A percentile compares a stretch with the other conserved stretches of the same genome.
Evolutionary conservation across 1,140 invertebrate species (phyloP).

Genomic region (Amyelois transitella): DNA sequence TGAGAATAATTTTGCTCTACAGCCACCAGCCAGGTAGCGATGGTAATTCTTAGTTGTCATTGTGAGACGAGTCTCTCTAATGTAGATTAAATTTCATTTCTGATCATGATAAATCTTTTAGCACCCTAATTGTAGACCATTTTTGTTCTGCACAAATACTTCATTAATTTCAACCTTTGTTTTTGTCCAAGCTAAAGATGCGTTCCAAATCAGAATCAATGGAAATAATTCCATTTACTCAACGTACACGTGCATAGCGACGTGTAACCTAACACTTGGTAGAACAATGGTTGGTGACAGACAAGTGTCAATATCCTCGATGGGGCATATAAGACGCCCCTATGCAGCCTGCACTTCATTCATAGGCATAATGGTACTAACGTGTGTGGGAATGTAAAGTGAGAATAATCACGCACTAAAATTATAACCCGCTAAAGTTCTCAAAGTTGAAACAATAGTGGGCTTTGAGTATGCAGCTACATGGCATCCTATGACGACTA

Average conservation of each 20-base stretch:
- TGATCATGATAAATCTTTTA: too few relatives aligned
- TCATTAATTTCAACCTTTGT: not conserved
- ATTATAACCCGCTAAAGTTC: not conserved
- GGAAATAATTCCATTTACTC: not conserved
- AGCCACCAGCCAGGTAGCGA: too few relatives aligned
- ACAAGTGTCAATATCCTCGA: slow-evolving; percentile 68
- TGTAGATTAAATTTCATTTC: too few relatives aligned
- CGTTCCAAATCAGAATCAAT: not conserved
- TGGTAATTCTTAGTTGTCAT: too few relatives aligned
- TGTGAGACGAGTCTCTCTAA: too few relatives aligned
- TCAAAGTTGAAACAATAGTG: too few relatives aligned
- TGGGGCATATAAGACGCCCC: slow-evolving; percentile 62
- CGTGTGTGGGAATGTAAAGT: slow-evolving; percentile 53
- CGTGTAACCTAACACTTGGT: slow-evolving; percentile 61
- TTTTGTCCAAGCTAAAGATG: not conserved
- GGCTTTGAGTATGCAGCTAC: too few relatives aligned
- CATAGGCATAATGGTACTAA: slow-evolving; percentile 54
- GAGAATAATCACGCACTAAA: not conserved
- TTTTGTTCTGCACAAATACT: too few relatives aligned
- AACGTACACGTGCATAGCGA: slow-evolving; percentile 54
- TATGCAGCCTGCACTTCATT: slow-evolving; percentile 61
- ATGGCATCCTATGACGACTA: too few relatives aligned
- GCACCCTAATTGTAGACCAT: too few relatives aligned
- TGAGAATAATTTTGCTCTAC: too few relatives aligned
- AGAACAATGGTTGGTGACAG: slow-evolving; percentile 59